Conservation (phyloP, 1,140 invertebrate species). For the Rhynchophorus ferrugineus region DNA sequence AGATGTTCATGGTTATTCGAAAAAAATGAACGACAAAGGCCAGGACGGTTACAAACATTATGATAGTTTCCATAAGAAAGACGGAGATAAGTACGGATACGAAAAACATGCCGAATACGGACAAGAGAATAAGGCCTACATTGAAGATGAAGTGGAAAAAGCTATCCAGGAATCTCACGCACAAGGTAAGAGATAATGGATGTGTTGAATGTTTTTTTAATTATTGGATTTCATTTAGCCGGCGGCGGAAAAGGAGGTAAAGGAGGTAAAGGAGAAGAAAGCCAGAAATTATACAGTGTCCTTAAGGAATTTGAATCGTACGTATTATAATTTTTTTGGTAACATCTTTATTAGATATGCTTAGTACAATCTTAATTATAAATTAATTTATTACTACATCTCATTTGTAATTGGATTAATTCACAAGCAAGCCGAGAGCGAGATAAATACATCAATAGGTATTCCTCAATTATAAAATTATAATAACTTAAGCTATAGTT, state of each 20-base stretch:
- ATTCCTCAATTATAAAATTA: no score
- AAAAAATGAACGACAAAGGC: constrained; percentile 54
- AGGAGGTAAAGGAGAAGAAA: constrained; percentile 22
- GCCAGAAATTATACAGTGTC: constrained; percentile 28
- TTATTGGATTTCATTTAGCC: not conserved
- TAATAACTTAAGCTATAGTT: no score
- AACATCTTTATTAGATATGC: no score
- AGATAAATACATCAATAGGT: no score
- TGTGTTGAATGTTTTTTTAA: not conserved
- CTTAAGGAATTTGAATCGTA: constrained; percentile 30
- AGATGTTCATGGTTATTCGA: constrained; percentile 57
- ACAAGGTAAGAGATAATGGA: constrained; percentile 8
- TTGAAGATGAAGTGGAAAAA: constrained; percentile 24
- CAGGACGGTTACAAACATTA: constrained; percentile 62
- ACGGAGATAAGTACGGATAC: constrained; percentile 60
- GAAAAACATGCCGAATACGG: constrained; percentile 58
- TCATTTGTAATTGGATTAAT: no score
- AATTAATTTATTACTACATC: no score
- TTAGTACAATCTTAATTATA: no score
- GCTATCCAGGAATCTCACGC: constrained; percentile 13
- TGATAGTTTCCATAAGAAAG: constrained; percentile 63
- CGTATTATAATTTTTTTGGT: constrained; percentile 20
- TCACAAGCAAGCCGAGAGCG: no score
- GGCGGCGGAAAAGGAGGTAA: not conserved
- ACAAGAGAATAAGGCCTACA: constrained; percentile 39